Evolutionary conservation across 2,888 invertebrate genomes (phyloP).

Genomic region (Lepidocyrtoides sp.): DNA sequence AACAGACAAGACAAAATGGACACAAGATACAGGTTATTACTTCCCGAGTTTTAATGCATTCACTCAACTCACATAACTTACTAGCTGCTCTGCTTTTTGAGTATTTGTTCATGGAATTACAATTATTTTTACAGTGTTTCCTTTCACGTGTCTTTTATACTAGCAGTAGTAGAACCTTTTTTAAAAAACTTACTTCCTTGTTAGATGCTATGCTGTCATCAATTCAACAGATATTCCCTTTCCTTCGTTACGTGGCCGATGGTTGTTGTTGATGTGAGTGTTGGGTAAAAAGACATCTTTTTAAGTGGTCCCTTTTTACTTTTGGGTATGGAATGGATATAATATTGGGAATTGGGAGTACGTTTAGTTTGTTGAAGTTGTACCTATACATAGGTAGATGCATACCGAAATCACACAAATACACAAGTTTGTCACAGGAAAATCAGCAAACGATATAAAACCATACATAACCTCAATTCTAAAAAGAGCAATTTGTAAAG

Average conservation of each 20-base stretch:
- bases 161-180: too few species aligned
- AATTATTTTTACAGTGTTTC: not conserved
- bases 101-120: not conserved
- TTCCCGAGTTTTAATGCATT: conserved; percentile 17
- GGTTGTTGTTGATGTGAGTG: not conserved
- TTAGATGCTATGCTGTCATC: conserved; percentile 4
- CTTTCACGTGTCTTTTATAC: too few species aligned
- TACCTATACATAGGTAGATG: too few species aligned
- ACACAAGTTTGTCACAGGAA: conserved; percentile 41
- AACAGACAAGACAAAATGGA: not conserved
- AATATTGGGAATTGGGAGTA: too few species aligned
- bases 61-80: not conserved
- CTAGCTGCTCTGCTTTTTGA: not conserved
- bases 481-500: conserved; percentile 36
- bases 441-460: conserved; percentile 33
- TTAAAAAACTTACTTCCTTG: too few species aligned
- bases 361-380: too few species aligned
- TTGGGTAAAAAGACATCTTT: not conserved
- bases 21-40: not conserved
- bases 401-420: too few species aligned
- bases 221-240: conserved; percentile 40
- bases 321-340: not conserved
- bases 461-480: not conserved
- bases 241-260: not conserved
- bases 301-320: not conserved